A percentile compares a stretch with the other conserved stretches of the same genome.
These are phyloP conservation scores for Zaprionus nigranus DNA, from an alignment of 1,140 invertebrate genomes.

Conservation along the genomic window DNA sequence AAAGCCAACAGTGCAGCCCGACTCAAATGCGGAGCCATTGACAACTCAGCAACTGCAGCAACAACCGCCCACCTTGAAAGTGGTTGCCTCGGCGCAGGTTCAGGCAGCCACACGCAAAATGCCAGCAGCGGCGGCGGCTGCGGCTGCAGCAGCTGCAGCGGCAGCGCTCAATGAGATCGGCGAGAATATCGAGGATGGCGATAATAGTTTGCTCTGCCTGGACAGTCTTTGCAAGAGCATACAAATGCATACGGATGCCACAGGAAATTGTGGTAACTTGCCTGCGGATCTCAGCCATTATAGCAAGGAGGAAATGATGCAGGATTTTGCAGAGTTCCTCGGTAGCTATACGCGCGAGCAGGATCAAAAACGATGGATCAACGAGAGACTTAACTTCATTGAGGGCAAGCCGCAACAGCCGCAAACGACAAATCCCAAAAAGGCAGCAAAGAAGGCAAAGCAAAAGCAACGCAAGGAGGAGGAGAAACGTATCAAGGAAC, in stretches of 20 bases:
- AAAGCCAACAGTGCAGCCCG: constrained; percentile 19
- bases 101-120: constrained; percentile 43
- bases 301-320: constrained; percentile 75
- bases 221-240: constrained; percentile 78
- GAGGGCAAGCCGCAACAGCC: constrained; percentile 79
- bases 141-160: constrained; percentile 52
- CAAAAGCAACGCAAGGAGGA: constrained; percentile 83
- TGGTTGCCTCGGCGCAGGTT: constrained; percentile 66
- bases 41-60: constrained; percentile 37
- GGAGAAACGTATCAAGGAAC: constrained; percentile 78
- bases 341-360: constrained; percentile 72
- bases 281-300: constrained; percentile 52
- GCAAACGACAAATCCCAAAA: constrained; percentile 75
- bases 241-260: constrained; percentile 67
- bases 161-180: constrained; percentile 54
- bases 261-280: constrained; percentile 35
- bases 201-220: constrained; percentile 71
- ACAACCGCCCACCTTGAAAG: constrained; percentile 65
- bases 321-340: constrained; percentile 77
- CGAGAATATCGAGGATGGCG: constrained; percentile 54
- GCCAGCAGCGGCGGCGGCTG: constrained; percentile 36
- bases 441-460: constrained; percentile 83
- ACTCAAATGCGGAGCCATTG: constrained; percentile 33
- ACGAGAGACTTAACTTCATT: constrained; percentile 79
- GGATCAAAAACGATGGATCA: constrained; percentile 78